Conservation (phyloP, 2,113 vertebrate genomes). For the Centropristis striata region DNA sequence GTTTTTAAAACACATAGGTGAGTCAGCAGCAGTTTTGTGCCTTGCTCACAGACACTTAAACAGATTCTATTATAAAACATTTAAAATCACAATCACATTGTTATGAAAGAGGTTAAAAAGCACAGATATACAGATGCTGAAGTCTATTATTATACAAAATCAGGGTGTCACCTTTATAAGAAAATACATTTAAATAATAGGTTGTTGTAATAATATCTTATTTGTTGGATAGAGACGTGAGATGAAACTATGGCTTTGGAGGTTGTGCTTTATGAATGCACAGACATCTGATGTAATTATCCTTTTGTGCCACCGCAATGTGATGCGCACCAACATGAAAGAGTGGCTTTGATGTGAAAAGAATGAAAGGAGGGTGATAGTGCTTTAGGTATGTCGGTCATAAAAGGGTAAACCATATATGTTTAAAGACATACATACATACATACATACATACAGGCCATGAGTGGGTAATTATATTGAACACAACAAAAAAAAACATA, state of each 20-base stretch:
- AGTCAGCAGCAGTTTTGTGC: not conserved
- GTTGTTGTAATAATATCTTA: constrained; percentile 9
- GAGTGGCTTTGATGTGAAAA: constrained; percentile 47
- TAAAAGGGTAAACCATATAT: constrained; percentile 14
- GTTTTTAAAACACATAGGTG: not conserved
- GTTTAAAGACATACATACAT: constrained; percentile 3
- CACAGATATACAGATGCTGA: constrained; percentile 1
- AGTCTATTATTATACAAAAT: constrained; percentile 16
- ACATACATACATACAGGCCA: not conserved
- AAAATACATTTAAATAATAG: constrained; percentile 35
- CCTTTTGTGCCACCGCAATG: constrained; percentile 22
- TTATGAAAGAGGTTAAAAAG: not conserved
- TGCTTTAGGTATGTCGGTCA: not conserved
- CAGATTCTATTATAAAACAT: not conserved
- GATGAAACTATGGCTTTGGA: constrained; percentile 19
- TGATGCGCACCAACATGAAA: constrained; percentile 24
- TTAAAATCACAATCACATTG: not conserved
- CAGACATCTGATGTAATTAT: constrained; percentile 37
- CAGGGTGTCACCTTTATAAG: not conserved
- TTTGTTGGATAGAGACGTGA: constrained; percentile 33
- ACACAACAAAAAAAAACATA: constrained; percentile 22
- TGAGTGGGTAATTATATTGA: not conserved
- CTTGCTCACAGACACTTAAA: constrained; percentile 4
- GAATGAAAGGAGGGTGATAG: constrained; percentile 37
- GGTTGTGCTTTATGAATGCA: constrained; percentile 29